phyloP scores from a whole-genome alignment of 2,113 vertebrate species.

The Zootoca vivipara region DNA sequence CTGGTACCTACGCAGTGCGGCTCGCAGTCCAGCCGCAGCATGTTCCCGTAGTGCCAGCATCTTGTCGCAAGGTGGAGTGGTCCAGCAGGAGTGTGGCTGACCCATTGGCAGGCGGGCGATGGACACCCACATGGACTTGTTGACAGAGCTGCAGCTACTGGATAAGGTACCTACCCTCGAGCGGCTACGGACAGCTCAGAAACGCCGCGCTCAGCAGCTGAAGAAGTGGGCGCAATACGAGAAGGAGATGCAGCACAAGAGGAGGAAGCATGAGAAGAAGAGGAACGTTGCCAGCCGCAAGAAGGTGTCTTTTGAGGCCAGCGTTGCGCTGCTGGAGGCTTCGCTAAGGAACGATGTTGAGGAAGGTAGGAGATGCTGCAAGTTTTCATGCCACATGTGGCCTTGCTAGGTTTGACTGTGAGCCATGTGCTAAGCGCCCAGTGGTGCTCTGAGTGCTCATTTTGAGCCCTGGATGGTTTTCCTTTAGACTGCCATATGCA shows the following conservation, averaged over 20 bases:
- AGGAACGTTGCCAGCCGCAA: slow-evolving; percentile 74
- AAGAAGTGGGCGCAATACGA: slow-evolving; percentile 96
- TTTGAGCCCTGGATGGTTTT: no score
- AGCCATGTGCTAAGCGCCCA: no score
- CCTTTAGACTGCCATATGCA: no score
- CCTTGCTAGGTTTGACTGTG: no score
- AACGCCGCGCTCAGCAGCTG: slow-evolving; percentile 93
- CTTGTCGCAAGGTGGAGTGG: background rate
- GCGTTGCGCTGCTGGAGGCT: slow-evolving; percentile 91
- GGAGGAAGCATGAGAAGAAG: slow-evolving; percentile 89
- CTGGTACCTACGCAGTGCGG: slow-evolving; percentile 36
- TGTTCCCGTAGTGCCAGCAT: slow-evolving; percentile 61
- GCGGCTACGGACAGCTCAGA: slow-evolving; percentile 91
- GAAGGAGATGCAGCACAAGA: slow-evolving; percentile 94
- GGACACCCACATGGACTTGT: slow-evolving; percentile 93
- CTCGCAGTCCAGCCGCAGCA: slow-evolving; percentile 20
- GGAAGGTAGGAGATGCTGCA: slow-evolving; percentile 82
- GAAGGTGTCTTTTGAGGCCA: slow-evolving; percentile 92
- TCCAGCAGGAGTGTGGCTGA: slow-evolving; percentile 35
- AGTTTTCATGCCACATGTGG: fast-evolving
- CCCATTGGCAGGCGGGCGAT: slow-evolving; percentile 65
- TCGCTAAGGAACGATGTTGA: slow-evolving; percentile 92
- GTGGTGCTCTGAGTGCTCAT: no score
- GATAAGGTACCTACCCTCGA: slow-evolving; percentile 96
- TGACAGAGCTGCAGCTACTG: slow-evolving; percentile 94